Conservation (phyloP, 2,113 vertebrate species). For the Rousettus leschenaultii region DNA sequence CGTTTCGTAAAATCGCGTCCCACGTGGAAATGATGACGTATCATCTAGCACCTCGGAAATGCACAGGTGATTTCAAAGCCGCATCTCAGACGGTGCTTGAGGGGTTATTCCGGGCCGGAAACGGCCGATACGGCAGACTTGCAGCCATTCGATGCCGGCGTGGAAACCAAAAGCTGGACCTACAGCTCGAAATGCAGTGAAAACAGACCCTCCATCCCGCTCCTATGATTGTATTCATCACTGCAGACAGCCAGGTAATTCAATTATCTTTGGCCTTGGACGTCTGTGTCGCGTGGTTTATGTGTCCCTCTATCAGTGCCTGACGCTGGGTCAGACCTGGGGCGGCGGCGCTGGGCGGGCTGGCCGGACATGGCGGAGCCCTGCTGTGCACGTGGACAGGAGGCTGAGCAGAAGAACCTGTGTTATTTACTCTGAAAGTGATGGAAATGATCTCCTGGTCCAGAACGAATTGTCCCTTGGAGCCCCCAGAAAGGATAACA, state of each 20-base stretch:
- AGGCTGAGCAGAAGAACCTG: background rate
- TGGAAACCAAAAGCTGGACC: background rate
- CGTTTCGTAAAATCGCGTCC: background rate
- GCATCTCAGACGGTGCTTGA: background rate
- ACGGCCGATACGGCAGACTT: fast-evolving
- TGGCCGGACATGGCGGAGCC: background rate
- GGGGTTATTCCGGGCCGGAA: fast-evolving
- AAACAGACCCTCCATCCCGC: background rate
- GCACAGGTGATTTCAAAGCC: background rate
- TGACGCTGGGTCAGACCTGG: background rate
- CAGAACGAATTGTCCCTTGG: slow-evolving; percentile 21
- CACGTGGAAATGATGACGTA: background rate
- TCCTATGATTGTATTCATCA: background rate
- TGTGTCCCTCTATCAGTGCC: background rate
- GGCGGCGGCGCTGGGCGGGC: background rate
- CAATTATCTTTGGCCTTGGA: slow-evolving; percentile 51
- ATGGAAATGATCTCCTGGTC: background rate
- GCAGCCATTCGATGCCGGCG: background rate
- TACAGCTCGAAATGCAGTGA: background rate
- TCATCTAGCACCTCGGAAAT: background rate
- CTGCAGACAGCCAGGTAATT: slow-evolving; percentile 42
- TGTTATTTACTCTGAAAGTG: slow-evolving; percentile 32
- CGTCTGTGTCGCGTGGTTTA: background rate
- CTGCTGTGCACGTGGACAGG: background rate
- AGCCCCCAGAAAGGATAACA: background rate